Evolutionary conservation across 2,888 invertebrate genomes (phyloP), one percentile per base, ranked within the genome.

Genomic region (Heliconius cydno): DNA sequence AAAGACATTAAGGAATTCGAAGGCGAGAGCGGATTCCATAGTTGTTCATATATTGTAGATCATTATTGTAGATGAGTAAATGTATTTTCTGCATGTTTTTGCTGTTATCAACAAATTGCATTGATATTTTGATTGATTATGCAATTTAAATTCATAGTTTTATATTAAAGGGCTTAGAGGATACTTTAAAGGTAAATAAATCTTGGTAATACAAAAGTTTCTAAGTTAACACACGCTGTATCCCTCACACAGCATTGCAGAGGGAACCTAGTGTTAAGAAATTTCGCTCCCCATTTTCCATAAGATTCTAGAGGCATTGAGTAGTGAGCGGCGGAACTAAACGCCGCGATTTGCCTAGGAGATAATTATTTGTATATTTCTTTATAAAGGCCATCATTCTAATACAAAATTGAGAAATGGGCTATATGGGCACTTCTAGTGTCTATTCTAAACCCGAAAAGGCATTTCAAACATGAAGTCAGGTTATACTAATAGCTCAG

Each of bases 11-110:
- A 78, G 67, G 79, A 79, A 81, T 79, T 78, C 57, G 78, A 81
- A 78, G 79, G 81, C 66, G 78, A 79, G 79, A 81, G 76, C 78
- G 76, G 80, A 81, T 79, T 67, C 79, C 72, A 41, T 73, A 68
- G 63, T 72, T 70, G 63, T 34, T 76, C 73, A 41, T 75, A 75
- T 66, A 46, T 41, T 66, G 41, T 46, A 75, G 25, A 41, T 41
- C 22, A 65, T 52, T 19, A 41, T 41, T 41, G 41, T 41, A 66
- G 25, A 28, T 41, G 28, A 46, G 38, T 75, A 65, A 46, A 66
- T 66, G 38, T 25, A 75, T 65, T 63, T 75, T 38, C 19, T 25
- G 65, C 22, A 30, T 22, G 46, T 75, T 60, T 63, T 66, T 75
- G 41, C 65, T 75, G 46, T 75, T 41, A 25, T 75, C 22, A 41